Conservation (phyloP, 2,888 invertebrate species). For the Sericinus montela region DNA sequence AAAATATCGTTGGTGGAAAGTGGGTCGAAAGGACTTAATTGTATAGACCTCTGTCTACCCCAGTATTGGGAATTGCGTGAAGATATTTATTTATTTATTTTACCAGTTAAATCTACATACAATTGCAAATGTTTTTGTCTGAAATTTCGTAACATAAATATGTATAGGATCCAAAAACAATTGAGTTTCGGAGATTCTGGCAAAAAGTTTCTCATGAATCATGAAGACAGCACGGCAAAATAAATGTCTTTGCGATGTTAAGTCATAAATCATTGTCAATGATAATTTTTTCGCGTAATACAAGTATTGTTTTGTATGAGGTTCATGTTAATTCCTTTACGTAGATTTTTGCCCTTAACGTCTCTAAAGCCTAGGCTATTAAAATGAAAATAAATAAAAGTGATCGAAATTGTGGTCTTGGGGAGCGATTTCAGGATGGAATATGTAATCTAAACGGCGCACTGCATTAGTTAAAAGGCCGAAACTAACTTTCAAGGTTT, state of each 20-base stretch:
- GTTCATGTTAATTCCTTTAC: constrained; percentile 2
- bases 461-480: too few species aligned
- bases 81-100: too few species aligned
- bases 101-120: constrained; percentile 12
- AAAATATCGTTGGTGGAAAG: too few species aligned
- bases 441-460: too few species aligned
- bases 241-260: not conserved
- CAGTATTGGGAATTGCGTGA: too few species aligned
- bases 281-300: constrained; percentile 8
- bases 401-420: too few species aligned
- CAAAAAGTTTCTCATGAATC: constrained; percentile 14
- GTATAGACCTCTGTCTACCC: too few species aligned
- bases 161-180: constrained; percentile 5
- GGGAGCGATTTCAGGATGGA: too few species aligned
- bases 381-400: too few species aligned
- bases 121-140: constrained; percentile 6
- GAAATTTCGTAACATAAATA: constrained; percentile 1
- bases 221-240: not conserved
- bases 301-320: not conserved
- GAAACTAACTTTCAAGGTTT: too few species aligned
- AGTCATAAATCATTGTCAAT: constrained; percentile 7
- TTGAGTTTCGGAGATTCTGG: constrained; percentile 7
- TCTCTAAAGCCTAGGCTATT: too few species aligned
- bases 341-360: not conserved
- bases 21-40: too few species aligned